These are phyloP conservation scores for Huso huso DNA, from an alignment of 2,797 vertebrate genomes.

Conservation along the genomic window DNA sequence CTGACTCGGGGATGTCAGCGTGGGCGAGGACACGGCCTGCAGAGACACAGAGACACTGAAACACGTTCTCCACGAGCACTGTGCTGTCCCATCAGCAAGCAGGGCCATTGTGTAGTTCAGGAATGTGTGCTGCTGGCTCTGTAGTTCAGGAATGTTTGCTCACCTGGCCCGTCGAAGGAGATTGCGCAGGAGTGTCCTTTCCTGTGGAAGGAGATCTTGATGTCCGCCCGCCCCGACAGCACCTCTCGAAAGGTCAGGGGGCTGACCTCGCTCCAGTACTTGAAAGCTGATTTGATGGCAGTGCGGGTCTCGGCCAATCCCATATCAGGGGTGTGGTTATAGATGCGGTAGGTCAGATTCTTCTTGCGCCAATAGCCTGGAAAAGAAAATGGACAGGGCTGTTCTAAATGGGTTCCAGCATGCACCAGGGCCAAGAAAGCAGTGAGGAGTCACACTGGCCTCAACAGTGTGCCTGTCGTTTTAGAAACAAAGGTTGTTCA, in stretches of 20 bases:
- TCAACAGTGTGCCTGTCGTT: too few relatives aligned
- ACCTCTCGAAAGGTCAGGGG: conserved; percentile 71
- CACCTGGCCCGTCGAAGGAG: conserved; percentile 76
- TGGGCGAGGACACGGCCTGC: conserved; percentile 76
- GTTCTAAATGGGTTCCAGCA: too few relatives aligned
- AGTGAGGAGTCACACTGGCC: too few relatives aligned
- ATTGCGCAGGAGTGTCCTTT: conserved; percentile 49
- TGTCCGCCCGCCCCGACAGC: conserved; percentile 61
- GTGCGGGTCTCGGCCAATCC: conserved; percentile 34
- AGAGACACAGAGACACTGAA: conserved; percentile 3
- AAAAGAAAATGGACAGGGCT: conserved; percentile 10
- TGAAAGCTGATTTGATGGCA: conserved; percentile 68
- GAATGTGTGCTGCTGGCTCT: too few relatives aligned
- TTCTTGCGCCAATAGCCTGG: conserved; percentile 74
- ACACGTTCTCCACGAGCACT: not conserved
- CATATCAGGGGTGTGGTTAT: conserved; percentile 72
- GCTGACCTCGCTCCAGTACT: conserved; percentile 71
- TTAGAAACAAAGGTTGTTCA: too few relatives aligned
- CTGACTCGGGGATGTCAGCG: conserved; percentile 72
- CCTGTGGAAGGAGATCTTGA: conserved; percentile 72
- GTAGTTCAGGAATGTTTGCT: conserved; percentile 17
- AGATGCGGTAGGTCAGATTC: conserved; percentile 69
- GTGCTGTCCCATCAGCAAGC: not conserved
- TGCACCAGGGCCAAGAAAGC: too few relatives aligned
- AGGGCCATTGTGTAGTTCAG: too few relatives aligned